Base-by-base conservation (phyloP, 2,797 vertebrate genomes). In the Enteromius argenteus region DNA sequence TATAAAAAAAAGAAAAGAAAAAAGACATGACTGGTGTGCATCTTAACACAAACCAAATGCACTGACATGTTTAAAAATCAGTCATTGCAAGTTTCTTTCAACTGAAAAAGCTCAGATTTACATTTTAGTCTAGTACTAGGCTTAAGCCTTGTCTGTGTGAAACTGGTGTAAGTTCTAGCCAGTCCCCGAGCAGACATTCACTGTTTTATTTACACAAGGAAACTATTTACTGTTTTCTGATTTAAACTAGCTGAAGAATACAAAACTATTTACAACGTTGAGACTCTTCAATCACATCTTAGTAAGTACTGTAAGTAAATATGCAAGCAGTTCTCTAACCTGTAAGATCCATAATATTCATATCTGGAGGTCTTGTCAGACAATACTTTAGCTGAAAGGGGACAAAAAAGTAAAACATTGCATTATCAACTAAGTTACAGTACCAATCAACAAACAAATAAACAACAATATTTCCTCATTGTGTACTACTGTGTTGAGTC, bases 301-400 rank as follows among this genome's bases (percentile, higher is more conserved):
- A 27, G 3, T 14, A 60, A 23, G 21, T n/a, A 56, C 39, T 10
- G 17, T 8, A 53, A 6, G 51, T 53, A 44, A 44, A 71, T 44
- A 44, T 32, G 15, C 4, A 23, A 72, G n/a, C 21, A 32, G 71
- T 74, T 74, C 5, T 74, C 49, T 53, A 53, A 74, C 49, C 49
- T 74, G 72, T 37, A 74, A 74, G 30, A 53, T 35, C 19, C 72
- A 35, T 21, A 49, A n/a, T 71, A 32, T 49, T 19, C 27, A 73
- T 32, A 53, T 35, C 19, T 37, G 49, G 46, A 74, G 5, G 7
- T n/a, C 30, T 8, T 74, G 32, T 37, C 17, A 37, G 49, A 15
- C 17, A 53, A 27, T 49, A 46, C 15, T 53, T 74, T 11, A 19
- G 30, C 72, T 74, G 46, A 74, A 53, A 74, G 5, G 3, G 4